Percentiles rank a stretch among this genome's conserved stretches.
These are phyloP conservation scores for Erpetoichthys calabaricus DNA, from an alignment of 2,797 vertebrate genomes.

Conservation along the genomic window DNA sequence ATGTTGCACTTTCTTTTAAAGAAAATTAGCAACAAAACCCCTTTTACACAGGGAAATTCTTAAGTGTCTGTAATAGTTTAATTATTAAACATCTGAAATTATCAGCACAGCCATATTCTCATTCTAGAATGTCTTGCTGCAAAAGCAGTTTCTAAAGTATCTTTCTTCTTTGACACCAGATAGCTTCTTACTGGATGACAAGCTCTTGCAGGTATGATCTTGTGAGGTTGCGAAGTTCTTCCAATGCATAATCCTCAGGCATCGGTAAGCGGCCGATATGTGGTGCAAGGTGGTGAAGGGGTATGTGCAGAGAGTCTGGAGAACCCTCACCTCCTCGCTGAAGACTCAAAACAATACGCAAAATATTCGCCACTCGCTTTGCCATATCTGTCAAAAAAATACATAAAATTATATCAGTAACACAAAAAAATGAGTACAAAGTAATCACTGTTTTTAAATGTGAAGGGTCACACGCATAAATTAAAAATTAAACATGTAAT, in stretches of 20 bases:
- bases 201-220: constrained; percentile 78
- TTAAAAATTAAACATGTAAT: background rate
- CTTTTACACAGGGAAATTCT: too few species aligned
- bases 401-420: background rate
- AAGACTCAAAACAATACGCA: constrained; percentile 70
- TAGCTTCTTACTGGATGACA: constrained; percentile 46
- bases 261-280: constrained; percentile 77
- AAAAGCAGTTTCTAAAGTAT: background rate
- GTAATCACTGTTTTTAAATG: too few species aligned
- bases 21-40: too few species aligned
- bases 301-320: constrained; percentile 38
- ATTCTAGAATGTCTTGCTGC: background rate
- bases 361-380: constrained; percentile 78
- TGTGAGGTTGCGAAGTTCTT: constrained; percentile 83
- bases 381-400: constrained; percentile 68
- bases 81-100: constrained; percentile 18
- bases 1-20: too few species aligned
- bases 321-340: constrained; percentile 53
- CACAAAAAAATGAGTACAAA: background rate
- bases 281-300: constrained; percentile 63
- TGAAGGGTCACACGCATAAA: background rate
- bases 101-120: background rate
- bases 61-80: constrained; percentile 9
- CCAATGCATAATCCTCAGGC: constrained; percentile 89
- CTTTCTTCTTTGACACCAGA: background rate